These are phyloP conservation scores for Zosterops hypoxanthus DNA, from an alignment of 2,113 vertebrate genomes.

Conservation along the genomic window DNA sequence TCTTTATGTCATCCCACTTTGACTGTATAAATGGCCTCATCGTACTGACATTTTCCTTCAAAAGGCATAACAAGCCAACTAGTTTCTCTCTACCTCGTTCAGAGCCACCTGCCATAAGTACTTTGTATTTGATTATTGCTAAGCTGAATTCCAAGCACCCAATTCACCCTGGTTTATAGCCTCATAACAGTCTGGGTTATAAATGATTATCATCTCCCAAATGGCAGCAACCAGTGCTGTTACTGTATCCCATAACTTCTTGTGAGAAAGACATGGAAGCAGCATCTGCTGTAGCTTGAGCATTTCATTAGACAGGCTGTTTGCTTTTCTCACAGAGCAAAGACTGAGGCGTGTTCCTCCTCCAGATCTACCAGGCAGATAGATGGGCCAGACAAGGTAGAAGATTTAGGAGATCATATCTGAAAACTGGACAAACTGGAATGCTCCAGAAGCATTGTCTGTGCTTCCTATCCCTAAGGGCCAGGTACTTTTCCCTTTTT, in stretches of 20 bases:
- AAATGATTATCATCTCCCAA: constrained; percentile 35
- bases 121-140: constrained; percentile 19
- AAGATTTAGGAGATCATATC: neutral
- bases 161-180: constrained; percentile 15
- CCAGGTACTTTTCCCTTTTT: neutral
- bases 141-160: neutral
- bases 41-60: neutral
- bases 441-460: neutral
- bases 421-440: neutral
- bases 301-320: neutral
- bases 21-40: neutral
- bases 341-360: neutral
- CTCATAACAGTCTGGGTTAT: constrained; percentile 17
- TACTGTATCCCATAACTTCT: constrained; percentile 19
- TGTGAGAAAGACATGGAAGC: neutral
- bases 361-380: neutral
- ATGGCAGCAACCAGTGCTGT: neutral
- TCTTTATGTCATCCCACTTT: neutral
- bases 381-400: neutral
- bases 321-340: neutral
- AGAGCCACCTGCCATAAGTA: constrained; percentile 5
- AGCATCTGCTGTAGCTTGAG: neutral
- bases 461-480: neutral
- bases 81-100: neutral
- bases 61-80: neutral